Evolutionary conservation across 2,113 vertebrate genomes (phyloP).

Genomic region (Euleptes europaea): DNA sequence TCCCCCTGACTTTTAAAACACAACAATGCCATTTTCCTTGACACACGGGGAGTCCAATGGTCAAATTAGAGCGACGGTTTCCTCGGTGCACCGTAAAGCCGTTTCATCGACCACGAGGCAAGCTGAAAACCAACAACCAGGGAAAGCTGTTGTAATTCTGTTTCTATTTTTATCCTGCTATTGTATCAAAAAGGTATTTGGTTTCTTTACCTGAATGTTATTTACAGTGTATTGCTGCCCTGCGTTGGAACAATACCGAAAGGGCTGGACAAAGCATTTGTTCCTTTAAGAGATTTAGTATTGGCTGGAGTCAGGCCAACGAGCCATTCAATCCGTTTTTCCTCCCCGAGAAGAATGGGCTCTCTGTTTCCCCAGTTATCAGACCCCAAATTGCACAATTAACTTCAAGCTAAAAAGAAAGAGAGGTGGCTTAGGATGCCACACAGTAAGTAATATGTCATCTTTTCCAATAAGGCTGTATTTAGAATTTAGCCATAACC

Average conservation of each 20-base stretch:
- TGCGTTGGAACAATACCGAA: slow-evolving; percentile 26
- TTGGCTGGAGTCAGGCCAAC: slow-evolving; percentile 14
- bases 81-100: slow-evolving; percentile 7
- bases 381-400: slow-evolving; percentile 3
- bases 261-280: slow-evolving; percentile 40
- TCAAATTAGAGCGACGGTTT: slow-evolving; percentile 40
- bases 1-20: slow-evolving; percentile 26
- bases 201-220: slow-evolving; percentile 39
- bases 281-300: slow-evolving; percentile 45
- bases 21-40: slow-evolving; percentile 34
- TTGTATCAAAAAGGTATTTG: slow-evolving; percentile 34
- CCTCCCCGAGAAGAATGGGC: slow-evolving; percentile 36
- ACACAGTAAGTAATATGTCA: not conserved
- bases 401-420: not conserved
- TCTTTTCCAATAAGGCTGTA: slow-evolving; percentile 9
- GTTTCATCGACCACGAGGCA: not conserved
- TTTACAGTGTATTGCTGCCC: slow-evolving; percentile 46
- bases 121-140: slow-evolving; percentile 18
- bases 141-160: slow-evolving; percentile 18
- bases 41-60: not conserved
- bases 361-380: slow-evolving; percentile 29
- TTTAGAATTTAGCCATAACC: slow-evolving; percentile 3
- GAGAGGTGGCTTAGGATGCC: not conserved
- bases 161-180: slow-evolving; percentile 48
- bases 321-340: slow-evolving; percentile 10